Conservation (phyloP, 2,797 vertebrate species). For the Selene dorsalis region DNA sequence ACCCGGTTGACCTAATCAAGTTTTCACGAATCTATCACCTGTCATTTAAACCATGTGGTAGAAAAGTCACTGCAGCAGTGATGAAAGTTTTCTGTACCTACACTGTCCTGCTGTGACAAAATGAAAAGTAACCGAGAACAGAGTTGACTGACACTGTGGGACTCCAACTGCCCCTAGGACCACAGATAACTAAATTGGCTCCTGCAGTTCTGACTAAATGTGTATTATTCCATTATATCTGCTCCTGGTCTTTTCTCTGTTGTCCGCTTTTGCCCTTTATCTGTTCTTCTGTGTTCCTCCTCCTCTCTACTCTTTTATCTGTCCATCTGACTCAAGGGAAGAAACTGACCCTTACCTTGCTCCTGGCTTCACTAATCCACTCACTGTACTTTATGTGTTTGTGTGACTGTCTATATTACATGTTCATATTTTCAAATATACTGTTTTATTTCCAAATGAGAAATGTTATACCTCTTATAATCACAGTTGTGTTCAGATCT, state of each 20-base stretch:
- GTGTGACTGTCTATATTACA: not conserved
- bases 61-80: slow-evolving; percentile 12
- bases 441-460: not conserved
- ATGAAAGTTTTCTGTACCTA: slow-evolving; percentile 55
- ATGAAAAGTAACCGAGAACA: slow-evolving; percentile 57
- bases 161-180: slow-evolving; percentile 65
- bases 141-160: slow-evolving; percentile 53
- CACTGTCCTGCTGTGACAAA: slow-evolving; percentile 48
- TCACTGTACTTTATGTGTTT: slow-evolving; percentile 28
- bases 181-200: slow-evolving; percentile 74
- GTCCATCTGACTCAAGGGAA: slow-evolving; percentile 68
- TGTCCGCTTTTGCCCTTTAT: slow-evolving; percentile 68
- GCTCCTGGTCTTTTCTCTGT: slow-evolving; percentile 67
- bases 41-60: slow-evolving; percentile 30
- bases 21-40: slow-evolving; percentile 25
- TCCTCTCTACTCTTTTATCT: slow-evolving; percentile 70
- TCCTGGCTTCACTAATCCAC: slow-evolving; percentile 58
- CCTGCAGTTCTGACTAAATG: slow-evolving; percentile 68
- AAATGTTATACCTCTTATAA: not conserved
- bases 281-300: slow-evolving; percentile 67
- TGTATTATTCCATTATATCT: slow-evolving; percentile 77
- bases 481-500: not conserved
- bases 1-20: not conserved
- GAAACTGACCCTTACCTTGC: slow-evolving; percentile 60
- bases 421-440: not conserved